A percentile compares a stretch with the other conserved stretches of the same genome.
Evolutionary conservation across 2,797 vertebrate genomes (phyloP).

Genomic region (Calcarius lapponicus): DNA sequence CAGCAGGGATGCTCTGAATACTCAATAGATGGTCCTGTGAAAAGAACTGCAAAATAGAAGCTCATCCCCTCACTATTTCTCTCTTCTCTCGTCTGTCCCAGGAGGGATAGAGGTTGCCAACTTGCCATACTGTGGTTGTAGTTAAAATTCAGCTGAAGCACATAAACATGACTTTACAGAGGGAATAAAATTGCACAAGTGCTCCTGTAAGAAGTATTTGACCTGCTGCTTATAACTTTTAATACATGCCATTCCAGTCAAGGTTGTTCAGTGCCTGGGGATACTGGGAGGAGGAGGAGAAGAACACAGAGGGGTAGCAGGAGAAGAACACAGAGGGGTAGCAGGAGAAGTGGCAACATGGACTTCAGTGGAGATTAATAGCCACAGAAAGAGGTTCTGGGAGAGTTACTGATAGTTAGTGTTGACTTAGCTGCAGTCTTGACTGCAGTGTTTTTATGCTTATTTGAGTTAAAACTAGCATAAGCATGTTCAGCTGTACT

Average conservation of each 20-base stretch:
- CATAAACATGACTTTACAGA: not conserved
- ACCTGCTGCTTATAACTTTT: not conserved
- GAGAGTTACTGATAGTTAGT: not conserved
- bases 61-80: not conserved
- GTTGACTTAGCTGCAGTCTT: not conserved
- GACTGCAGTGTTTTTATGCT: not conserved
- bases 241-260: not conserved
- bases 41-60: not conserved
- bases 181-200: not conserved
- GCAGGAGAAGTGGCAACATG: not conserved
- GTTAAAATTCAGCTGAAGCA: slow-evolving; percentile 30
- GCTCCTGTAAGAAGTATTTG: not conserved
- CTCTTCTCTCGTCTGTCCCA: fast-evolving
- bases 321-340: not conserved
- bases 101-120: not conserved
- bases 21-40: not conserved
- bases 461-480: not conserved
- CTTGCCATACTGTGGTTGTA: not conserved
- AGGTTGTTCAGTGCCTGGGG: not conserved
- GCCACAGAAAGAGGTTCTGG: not conserved
- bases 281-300: not conserved
- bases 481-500: not conserved
- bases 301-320: not conserved
- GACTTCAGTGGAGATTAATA: not conserved
- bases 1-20: not conserved